A percentile compares a stretch with the other conserved stretches of the same genome.
Evolutionary conservation across 2,888 invertebrate species (phyloP).

Genomic region (Amblyjoppa proteus): DNA sequence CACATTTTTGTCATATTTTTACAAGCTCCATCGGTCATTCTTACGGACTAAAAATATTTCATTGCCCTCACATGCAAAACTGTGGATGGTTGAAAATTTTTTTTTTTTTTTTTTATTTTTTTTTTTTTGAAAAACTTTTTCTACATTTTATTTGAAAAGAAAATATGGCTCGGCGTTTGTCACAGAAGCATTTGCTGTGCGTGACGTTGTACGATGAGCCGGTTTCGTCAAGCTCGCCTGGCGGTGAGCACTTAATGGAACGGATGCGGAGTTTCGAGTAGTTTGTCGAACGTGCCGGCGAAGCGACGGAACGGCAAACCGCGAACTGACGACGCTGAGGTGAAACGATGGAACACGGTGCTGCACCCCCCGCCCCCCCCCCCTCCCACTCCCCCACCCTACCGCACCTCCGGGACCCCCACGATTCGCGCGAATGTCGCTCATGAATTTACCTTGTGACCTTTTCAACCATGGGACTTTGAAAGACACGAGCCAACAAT

Average conservation of each 20-base stretch:
- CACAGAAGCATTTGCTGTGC: slow-evolving; percentile 23
- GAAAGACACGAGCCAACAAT: no score
- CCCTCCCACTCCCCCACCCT: neutral
- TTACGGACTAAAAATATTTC: neutral
- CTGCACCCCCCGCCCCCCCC: no score
- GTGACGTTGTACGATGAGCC: slow-evolving; percentile 37
- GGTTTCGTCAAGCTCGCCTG: slow-evolving; percentile 14
- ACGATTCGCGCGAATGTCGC: neutral
- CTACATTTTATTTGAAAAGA: no score
- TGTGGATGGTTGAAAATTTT: neutral
- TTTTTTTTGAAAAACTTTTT: no score
- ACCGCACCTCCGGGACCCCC: neutral
- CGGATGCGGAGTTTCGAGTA: slow-evolving; percentile 53
- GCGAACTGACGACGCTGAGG: slow-evolving; percentile 4
- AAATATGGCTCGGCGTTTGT: no score
- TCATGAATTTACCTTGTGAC: neutral
- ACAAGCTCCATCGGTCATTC: neutral
- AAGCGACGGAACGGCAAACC: slow-evolving; percentile 18
- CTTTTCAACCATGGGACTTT: neutral
- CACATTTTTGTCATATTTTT: neutral
- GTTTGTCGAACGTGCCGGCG: slow-evolving; percentile 49
- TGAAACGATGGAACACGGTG: neutral
- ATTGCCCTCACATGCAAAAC: neutral
- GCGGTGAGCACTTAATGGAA: slow-evolving; percentile 39
- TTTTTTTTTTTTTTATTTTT: no score